Conservation (phyloP, 2,113 vertebrate genomes). For the Amphiprion percula region DNA sequence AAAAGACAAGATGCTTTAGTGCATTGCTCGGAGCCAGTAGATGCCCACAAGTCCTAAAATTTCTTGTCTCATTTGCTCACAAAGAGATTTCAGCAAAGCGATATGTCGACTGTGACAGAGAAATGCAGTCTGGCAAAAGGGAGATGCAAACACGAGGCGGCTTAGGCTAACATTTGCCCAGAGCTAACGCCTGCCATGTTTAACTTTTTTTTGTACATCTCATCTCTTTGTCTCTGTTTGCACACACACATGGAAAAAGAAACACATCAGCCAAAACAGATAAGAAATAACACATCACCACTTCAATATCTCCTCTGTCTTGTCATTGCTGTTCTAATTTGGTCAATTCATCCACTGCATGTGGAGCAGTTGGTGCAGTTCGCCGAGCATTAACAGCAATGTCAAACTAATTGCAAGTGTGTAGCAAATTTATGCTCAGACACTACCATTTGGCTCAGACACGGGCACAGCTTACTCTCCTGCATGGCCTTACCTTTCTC, state of each 20-base stretch:
- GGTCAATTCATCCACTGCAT: slow-evolving; percentile 57
- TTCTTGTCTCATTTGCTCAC: slow-evolving; percentile 59
- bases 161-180: slow-evolving; percentile 66
- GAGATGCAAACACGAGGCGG: slow-evolving; percentile 60
- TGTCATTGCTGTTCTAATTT: slow-evolving; percentile 55
- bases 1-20: slow-evolving; percentile 24
- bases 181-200: slow-evolving; percentile 55
- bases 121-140: slow-evolving; percentile 53
- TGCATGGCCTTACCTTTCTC: slow-evolving; percentile 39
- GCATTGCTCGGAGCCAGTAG: slow-evolving; percentile 29
- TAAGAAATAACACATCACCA: slow-evolving; percentile 38
- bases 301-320: slow-evolving; percentile 22
- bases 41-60: slow-evolving; percentile 56
- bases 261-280: background rate
- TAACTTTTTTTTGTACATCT: slow-evolving; percentile 42
- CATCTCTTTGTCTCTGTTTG: slow-evolving; percentile 15
- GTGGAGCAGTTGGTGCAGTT: slow-evolving; percentile 59
- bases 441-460: slow-evolving; percentile 45
- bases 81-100: slow-evolving; percentile 44
- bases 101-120: slow-evolving; percentile 61
- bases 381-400: slow-evolving; percentile 50
- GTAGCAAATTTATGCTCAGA: slow-evolving; percentile 37
- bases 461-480: background rate
- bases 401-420: slow-evolving; percentile 54
- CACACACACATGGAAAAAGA: background rate